A percentile compares a stretch with the other conserved stretches of the same genome.
phyloP scores from a whole-genome alignment of 2,113 vertebrate genomes.

The Lanius ludovicianus region DNA sequence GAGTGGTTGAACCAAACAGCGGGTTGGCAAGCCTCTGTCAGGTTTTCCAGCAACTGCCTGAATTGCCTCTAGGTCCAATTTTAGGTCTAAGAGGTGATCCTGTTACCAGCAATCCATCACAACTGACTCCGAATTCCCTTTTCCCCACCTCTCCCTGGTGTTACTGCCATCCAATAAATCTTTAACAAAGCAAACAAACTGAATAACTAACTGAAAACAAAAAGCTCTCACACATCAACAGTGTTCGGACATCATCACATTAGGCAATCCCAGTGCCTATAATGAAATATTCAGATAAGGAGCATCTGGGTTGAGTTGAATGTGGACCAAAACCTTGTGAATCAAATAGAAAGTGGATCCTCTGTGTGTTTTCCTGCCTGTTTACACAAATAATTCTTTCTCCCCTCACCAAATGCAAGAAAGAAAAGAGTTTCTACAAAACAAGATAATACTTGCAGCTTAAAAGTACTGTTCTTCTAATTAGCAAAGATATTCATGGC shows the following conservation, averaged over 20 bases:
- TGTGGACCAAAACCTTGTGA: neutral
- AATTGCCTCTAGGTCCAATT: neutral
- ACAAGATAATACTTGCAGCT: conserved; percentile 9
- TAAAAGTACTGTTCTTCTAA: conserved; percentile 35
- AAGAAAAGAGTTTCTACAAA: conserved; percentile 5
- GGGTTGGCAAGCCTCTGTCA: conserved; percentile 2
- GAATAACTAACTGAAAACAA: neutral
- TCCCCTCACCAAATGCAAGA: neutral
- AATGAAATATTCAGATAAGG: neutral
- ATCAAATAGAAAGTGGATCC: neutral
- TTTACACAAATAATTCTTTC: neutral
- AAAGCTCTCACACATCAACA: neutral
- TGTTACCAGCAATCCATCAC: neutral
- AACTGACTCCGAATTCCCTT: neutral
- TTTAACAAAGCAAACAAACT: neutral
- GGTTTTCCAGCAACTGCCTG: neutral
- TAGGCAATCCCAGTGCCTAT: neutral
- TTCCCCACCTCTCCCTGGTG: fast-evolving
- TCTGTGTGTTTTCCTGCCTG: neutral
- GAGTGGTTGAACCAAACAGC: neutral
- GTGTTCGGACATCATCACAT: fast-evolving
- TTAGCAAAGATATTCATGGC: conserved; percentile 42
- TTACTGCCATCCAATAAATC: neutral
- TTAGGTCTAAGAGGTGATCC: neutral
- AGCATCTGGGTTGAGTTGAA: neutral